Conservation (phyloP, 2,113 vertebrate species). For the Phylloscopus whistleri region DNA sequence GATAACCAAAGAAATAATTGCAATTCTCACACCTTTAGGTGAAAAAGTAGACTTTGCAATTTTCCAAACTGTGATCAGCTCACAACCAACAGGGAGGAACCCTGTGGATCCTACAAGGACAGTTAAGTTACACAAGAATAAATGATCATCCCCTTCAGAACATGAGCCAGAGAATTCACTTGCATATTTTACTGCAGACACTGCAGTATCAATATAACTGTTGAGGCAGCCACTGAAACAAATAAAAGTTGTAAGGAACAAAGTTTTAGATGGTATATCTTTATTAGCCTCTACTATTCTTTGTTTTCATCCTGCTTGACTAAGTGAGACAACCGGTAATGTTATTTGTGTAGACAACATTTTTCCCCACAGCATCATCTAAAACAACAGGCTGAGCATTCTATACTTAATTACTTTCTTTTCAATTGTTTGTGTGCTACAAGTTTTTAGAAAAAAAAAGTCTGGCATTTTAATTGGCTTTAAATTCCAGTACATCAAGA, state of each 20-base stretch:
- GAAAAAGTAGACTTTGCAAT: background rate
- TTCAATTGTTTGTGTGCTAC: background rate
- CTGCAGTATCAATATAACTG: background rate
- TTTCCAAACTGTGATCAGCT: background rate
- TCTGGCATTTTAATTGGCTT: background rate
- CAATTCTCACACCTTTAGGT: background rate
- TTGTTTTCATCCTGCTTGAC: background rate
- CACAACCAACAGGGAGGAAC: conserved; percentile 4
- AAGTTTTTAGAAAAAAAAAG: background rate
- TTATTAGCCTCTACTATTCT: background rate
- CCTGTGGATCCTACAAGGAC: background rate
- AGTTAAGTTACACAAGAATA: conserved; percentile 15
- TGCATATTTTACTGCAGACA: background rate
- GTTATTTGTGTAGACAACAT: background rate
- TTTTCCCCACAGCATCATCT: background rate
- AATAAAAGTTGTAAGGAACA: background rate
- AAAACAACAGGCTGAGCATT: background rate
- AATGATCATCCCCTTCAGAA: background rate
- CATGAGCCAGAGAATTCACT: background rate
- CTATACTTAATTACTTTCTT: background rate
- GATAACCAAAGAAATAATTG: background rate
- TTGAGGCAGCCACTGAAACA: conserved; percentile 4
- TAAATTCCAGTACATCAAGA: background rate
- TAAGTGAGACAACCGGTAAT: background rate
- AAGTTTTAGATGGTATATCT: background rate